Conservation (phyloP, 2,888 invertebrate genomes). For the Eupithecia dodoneata region DNA sequence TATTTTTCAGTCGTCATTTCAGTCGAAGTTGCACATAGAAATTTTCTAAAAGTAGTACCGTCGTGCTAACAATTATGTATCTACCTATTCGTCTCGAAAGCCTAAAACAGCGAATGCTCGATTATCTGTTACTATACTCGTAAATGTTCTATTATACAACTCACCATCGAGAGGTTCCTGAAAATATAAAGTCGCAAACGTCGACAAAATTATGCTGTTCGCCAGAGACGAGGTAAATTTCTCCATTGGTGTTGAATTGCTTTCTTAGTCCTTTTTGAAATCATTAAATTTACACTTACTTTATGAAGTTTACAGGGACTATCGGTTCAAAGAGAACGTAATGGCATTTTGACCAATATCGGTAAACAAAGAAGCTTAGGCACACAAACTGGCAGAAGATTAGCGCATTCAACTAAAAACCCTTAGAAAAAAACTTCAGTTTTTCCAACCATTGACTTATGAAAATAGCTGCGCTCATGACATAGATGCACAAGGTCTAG, state of each 20-base stretch:
- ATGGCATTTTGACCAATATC: neutral
- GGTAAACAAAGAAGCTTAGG: neutral
- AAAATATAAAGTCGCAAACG: neutral
- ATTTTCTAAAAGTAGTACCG: too few species aligned
- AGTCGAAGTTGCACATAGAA: too few species aligned
- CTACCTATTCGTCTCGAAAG: too few species aligned
- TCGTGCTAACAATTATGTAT: too few species aligned
- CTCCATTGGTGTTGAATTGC: neutral
- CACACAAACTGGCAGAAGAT: neutral
- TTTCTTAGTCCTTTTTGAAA: neutral
- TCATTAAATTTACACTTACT: neutral
- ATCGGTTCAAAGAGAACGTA: neutral
- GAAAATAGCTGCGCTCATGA: conserved; percentile 42
- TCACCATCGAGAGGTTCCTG: neutral
- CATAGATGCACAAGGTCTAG: conserved; percentile 45
- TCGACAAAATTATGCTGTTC: neutral
- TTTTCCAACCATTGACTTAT: conserved; percentile 38
- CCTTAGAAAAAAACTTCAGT: conserved; percentile 14
- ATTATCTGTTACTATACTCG: too few species aligned
- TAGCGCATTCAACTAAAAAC: conserved; percentile 17
- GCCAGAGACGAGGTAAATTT: too few species aligned
- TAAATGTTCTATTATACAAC: too few species aligned
- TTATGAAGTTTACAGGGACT: too few species aligned
- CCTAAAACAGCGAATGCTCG: too few species aligned
- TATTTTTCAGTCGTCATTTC: too few species aligned